Conservation (phyloP, 1,140 invertebrate species). For the Drosophila rufa region DNA sequence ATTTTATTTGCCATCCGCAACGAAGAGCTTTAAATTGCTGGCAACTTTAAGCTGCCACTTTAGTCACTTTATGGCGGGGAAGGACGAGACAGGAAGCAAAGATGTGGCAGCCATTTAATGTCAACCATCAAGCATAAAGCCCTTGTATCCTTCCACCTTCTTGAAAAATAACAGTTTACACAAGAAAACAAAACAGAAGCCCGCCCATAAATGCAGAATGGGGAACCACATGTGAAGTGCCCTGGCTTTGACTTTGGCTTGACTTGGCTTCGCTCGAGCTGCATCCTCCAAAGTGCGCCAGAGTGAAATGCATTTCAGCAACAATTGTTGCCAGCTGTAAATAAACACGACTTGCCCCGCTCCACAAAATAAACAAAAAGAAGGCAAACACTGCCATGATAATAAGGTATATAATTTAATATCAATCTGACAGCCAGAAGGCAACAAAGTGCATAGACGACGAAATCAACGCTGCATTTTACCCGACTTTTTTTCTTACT, state of each 20-base stretch:
- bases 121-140: constrained; percentile 77
- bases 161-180: constrained; percentile 80
- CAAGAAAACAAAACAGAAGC: constrained; percentile 66
- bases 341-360: constrained; percentile 72
- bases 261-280: constrained; percentile 50
- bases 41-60: constrained; percentile 70
- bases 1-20: constrained; percentile 43
- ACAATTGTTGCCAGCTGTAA: constrained; percentile 82
- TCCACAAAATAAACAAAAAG: constrained; percentile 34
- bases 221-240: constrained; percentile 73
- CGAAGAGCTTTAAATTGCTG: constrained; percentile 59
- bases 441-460: constrained; percentile 71
- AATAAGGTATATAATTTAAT: constrained; percentile 84
- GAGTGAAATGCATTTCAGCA: constrained; percentile 76
- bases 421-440: constrained; percentile 83
- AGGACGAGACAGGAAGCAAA: constrained; percentile 20
- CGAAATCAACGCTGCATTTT: constrained; percentile 51
- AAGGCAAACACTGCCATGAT: constrained; percentile 67
- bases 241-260: constrained; percentile 65
- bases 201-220: constrained; percentile 24
- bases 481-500: constrained; percentile 62
- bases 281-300: constrained; percentile 50
- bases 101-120: constrained; percentile 77
- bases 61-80: constrained; percentile 69
- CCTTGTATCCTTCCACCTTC: constrained; percentile 35